phyloP scores from a whole-genome alignment of 2,888 invertebrate genomes.

The Tineola bisselliella region DNA sequence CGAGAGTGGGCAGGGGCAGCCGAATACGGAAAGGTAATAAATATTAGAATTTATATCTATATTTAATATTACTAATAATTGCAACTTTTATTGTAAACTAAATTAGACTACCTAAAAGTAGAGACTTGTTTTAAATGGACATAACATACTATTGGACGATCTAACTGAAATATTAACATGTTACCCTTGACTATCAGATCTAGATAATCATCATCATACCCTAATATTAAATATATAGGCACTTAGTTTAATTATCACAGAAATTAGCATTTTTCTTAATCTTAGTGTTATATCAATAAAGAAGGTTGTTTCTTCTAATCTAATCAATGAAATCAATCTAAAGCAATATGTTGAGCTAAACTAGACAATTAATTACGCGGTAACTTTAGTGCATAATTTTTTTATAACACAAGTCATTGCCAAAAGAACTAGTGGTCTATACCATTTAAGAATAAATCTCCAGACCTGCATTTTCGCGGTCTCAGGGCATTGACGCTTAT shows the following conservation, averaged over 20 bases:
- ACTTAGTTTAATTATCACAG: not conserved
- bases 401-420: slow-evolving; percentile 39
- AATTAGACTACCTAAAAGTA: not conserved
- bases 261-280: not conserved
- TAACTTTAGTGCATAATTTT: no score
- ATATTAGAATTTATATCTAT: not conserved
- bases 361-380: no score
- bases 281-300: not conserved
- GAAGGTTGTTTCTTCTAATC: not conserved
- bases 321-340: not conserved
- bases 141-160: not conserved
- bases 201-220: not conserved
- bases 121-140: not conserved
- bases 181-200: not conserved
- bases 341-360: no score
- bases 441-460: slow-evolving; percentile 58
- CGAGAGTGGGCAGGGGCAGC: slow-evolving; percentile 61
- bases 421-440: slow-evolving; percentile 54
- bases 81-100: not conserved
- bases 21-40: slow-evolving; percentile 60
- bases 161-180: not conserved
- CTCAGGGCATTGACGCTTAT: slow-evolving; percentile 1
- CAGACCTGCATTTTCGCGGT: slow-evolving; percentile 20
- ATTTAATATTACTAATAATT: not conserved
- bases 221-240: not conserved